Conservation (phyloP, 2,797 vertebrate species). For the Delichon dasypus region DNA sequence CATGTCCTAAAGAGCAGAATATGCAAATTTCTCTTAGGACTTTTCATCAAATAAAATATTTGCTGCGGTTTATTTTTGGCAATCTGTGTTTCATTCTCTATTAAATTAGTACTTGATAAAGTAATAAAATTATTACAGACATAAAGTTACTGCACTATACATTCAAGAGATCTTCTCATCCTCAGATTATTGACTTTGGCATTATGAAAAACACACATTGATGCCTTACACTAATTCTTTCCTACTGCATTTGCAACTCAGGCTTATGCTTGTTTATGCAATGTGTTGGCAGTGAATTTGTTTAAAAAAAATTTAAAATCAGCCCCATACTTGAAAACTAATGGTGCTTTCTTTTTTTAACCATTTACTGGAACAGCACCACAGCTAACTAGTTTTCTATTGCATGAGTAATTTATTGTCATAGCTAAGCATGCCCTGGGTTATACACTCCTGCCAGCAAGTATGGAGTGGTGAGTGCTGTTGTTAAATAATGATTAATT, state of each 20-base stretch:
- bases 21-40: conserved; percentile 52
- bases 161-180: conserved; percentile 42
- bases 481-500: conserved; percentile 71
- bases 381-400: conserved; percentile 22
- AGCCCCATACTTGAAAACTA: neutral
- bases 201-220: conserved; percentile 34
- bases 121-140: conserved; percentile 19
- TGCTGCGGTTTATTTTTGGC: conserved; percentile 63
- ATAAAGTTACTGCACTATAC: neutral
- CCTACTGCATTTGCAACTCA: conserved; percentile 1
- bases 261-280: conserved; percentile 6
- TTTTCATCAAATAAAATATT: conserved; percentile 56
- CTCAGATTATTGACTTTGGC: conserved; percentile 54
- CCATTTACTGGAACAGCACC: conserved; percentile 19
- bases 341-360: neutral
- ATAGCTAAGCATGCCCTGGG: conserved; percentile 42
- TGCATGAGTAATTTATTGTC: conserved; percentile 62
- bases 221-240: conserved; percentile 27
- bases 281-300: neutral
- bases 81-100: conserved; percentile 23
- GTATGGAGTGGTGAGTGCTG: conserved; percentile 39
- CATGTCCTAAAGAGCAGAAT: conserved; percentile 46
- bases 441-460: conserved; percentile 50
- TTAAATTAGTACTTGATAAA: conserved; percentile 63
- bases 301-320: neutral